phyloP scores from a whole-genome alignment of 2,113 vertebrate genomes.

The Rhinoptilus africanus region DNA sequence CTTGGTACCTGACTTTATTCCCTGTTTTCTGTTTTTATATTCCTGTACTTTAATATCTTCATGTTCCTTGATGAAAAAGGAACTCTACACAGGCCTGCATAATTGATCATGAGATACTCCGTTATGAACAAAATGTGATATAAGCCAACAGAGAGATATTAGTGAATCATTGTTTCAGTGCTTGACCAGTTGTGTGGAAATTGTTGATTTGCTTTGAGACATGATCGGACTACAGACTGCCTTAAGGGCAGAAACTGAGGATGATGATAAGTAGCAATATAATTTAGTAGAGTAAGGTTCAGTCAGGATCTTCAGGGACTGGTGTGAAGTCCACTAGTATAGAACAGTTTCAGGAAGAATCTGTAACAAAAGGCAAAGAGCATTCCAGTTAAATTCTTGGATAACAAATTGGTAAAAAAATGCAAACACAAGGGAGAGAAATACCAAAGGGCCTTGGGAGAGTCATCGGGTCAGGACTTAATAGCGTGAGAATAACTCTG shows the following conservation, averaged over 20 bases:
- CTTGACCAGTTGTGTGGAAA: slow-evolving; percentile 4
- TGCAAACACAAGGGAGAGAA: neutral
- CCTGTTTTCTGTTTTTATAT: neutral
- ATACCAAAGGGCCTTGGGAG: neutral
- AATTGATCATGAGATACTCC: neutral
- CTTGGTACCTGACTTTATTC: neutral
- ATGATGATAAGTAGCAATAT: neutral
- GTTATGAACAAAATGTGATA: neutral
- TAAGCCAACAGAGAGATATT: neutral
- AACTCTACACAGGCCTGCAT: neutral
- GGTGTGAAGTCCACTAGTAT: neutral
- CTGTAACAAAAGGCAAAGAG: slow-evolving; percentile 21
- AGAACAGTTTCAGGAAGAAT: neutral
- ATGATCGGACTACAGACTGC: neutral
- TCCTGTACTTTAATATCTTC: neutral
- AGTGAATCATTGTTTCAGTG: neutral
- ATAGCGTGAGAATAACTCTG: neutral
- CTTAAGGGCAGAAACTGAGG: neutral
- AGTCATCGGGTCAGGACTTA: neutral
- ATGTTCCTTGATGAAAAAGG: neutral
- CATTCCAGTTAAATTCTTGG: slow-evolving; percentile 2
- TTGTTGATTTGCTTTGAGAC: slow-evolving; percentile 1
- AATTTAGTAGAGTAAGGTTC: neutral
- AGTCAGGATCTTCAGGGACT: neutral
- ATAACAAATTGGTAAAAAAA: neutral